Evolutionary conservation across 1,140 invertebrate genomes (phyloP).

Genomic region (Sesamia nonagrioides): DNA sequence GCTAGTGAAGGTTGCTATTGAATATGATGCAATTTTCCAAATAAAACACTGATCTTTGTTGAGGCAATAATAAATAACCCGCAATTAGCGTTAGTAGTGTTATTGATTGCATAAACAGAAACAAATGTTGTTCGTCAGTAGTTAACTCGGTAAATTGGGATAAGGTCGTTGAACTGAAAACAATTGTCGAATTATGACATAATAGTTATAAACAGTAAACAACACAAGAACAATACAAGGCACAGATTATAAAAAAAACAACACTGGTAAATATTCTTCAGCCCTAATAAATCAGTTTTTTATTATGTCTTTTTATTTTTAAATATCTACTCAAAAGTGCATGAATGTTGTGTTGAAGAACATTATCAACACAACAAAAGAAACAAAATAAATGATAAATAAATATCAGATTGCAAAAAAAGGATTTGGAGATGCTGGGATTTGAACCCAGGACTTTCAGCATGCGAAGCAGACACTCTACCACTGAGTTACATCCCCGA

Average conservation of each 20-base stretch:
- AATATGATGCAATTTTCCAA: conserved; percentile 45
- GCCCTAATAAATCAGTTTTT: too few relatives aligned
- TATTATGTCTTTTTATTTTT: too few relatives aligned
- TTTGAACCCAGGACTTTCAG: conserved; percentile 61
- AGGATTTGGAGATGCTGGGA: conserved; percentile 54
- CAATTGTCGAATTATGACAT: background rate
- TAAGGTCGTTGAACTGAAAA: conserved; percentile 2
- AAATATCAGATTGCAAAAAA: background rate
- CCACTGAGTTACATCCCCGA: conserved; percentile 59
- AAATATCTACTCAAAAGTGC: too few relatives aligned
- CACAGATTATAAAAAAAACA: too few relatives aligned
- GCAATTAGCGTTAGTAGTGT: background rate
- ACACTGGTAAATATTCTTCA: too few relatives aligned
- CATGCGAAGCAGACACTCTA: conserved; percentile 61
- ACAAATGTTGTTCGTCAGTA: background rate
- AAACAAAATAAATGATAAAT: background rate
- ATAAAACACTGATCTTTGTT: conserved; percentile 23
- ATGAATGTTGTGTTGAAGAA: too few relatives aligned
- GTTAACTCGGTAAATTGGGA: background rate
- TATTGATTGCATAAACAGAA: conserved; percentile 1
- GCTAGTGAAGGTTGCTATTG: background rate
- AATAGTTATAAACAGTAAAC: too few relatives aligned
- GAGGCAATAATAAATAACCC: conserved; percentile 2
- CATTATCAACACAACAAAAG: background rate
- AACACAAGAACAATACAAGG: too few relatives aligned